A percentile compares a stretch with the other conserved stretches of the same genome.
Conservation (phyloP, 2,888 invertebrate species). For the Barypeithes pellucidus region DNA sequence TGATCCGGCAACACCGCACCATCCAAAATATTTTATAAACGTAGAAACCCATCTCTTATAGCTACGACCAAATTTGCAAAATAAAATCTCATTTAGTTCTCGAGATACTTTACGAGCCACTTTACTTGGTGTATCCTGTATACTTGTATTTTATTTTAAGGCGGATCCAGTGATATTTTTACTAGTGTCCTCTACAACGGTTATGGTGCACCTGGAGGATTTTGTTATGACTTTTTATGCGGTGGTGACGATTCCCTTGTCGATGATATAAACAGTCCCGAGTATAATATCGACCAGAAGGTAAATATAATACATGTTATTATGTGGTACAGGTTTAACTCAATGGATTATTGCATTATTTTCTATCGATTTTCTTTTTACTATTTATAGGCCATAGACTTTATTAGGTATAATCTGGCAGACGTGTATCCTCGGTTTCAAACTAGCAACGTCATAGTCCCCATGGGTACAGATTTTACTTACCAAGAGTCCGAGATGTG, state of each 20-base stretch:
- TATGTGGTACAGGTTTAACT: no score
- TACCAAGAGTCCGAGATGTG: slow-evolving; percentile 75
- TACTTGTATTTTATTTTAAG: slow-evolving; percentile 36
- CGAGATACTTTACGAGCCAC: no score
- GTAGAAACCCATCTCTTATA: no score
- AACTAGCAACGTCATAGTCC: slow-evolving; percentile 76
- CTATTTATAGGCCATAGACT: slow-evolving; percentile 63
- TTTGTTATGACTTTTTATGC: slow-evolving; percentile 75
- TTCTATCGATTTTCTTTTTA: slow-evolving; percentile 46
- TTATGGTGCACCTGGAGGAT: slow-evolving; percentile 75
- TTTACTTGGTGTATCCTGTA: no score
- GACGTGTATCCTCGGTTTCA: slow-evolving; percentile 61
- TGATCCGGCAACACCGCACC: no score
- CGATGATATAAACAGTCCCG: slow-evolving; percentile 73
- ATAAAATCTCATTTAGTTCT: no score
- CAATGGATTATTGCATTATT: no score
- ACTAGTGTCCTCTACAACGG: slow-evolving; percentile 63
- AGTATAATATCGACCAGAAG: slow-evolving; percentile 73
- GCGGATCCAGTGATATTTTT: slow-evolving; percentile 41
- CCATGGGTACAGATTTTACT: slow-evolving; percentile 80
- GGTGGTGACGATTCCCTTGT: slow-evolving; percentile 71
- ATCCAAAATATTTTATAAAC: no score
- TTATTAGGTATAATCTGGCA: slow-evolving; percentile 54
- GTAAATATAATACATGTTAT: slow-evolving; percentile 56
- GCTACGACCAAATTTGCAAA: no score